Conservation (phyloP, 2,888 invertebrate genomes). For the Lasioglossum leucozonium region DNA sequence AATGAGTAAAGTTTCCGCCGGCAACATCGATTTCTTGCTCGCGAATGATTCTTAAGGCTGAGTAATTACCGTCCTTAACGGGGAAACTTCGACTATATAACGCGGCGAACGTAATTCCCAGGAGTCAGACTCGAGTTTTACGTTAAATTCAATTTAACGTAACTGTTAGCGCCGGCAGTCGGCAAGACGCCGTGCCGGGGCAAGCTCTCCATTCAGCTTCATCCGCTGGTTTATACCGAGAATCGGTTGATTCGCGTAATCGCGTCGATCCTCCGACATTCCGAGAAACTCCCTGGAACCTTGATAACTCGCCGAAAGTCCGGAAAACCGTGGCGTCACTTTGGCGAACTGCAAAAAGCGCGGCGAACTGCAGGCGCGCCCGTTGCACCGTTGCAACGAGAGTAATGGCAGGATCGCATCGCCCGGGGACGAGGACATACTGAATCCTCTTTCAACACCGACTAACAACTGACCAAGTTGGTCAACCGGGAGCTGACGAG, state of each 20-base stretch:
- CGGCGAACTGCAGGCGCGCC: not conserved
- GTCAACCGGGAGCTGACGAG: constrained; percentile 47
- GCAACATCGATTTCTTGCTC: not conserved
- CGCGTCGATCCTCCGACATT: constrained; percentile 27
- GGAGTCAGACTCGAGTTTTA: not conserved
- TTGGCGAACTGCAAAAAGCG: not conserved
- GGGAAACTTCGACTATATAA: too few relatives aligned
- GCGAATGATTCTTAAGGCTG: not conserved
- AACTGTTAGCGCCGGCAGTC: not conserved
- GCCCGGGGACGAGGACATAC: constrained; percentile 24
- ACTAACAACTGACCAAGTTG: constrained; percentile 63
- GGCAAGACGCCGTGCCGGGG: not conserved
- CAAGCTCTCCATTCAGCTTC: not conserved
- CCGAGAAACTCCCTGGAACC: constrained; percentile 5
- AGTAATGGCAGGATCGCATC: constrained; percentile 14
- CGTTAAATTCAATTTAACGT: constrained; percentile 18
- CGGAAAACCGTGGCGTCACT: constrained; percentile 8
- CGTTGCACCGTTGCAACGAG: not conserved
- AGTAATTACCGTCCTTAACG: constrained; percentile 28
- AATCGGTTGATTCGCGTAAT: constrained; percentile 40
- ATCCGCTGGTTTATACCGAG: constrained; percentile 11
- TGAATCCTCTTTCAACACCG: constrained; percentile 48
- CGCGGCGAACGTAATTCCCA: not conserved
- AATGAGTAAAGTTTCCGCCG: not conserved
- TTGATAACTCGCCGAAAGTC: constrained; percentile 16